Evolutionary conservation across 2,113 vertebrate genomes (phyloP), one percentile per base, ranked within the genome.

Genomic region (Micromys minutus): DNA sequence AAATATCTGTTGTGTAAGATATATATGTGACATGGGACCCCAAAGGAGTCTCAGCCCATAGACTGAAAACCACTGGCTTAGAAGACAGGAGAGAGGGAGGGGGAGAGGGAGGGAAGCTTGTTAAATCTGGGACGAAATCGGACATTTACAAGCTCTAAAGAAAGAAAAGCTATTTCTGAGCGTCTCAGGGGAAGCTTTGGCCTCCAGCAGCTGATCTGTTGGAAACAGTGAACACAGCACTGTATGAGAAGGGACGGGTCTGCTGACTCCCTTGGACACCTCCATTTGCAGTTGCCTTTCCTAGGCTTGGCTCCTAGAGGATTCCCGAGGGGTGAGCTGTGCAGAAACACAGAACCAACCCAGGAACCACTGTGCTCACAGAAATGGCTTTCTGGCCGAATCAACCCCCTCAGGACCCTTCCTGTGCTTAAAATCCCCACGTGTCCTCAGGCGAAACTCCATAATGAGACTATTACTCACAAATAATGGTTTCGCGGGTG

Each of bases 381-480:
- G 69, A 76, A 71, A 26, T 52, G 24, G 6, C 17, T 10, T 87
- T 92, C 72, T 94, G 47, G 22, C 55, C 24, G 47, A 94, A 69
- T 86, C 67, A 72, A 45, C 59, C 5, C 29, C 15, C 31, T 13
- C 8, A 74, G 55, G 59, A 89, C 19, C 36, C 69, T n/a, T 52
- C 16, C 50, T 47, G 34, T 17, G 61, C 87, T 93, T 93, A 31
- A 86, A 74, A 52, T 72, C 17, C 7, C 36, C 22, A 2, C 5
- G 26, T 85, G 26, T 65, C 96, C 69, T 77, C 34, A 71, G 89
- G 87, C 55, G 34, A 63, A 89, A 47, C 10, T 21, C 42, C 31
- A 72, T 61, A 83, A 55, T 65, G 74, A 91, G 63, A 34, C 50
- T 87, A 17, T 96, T 94, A 39, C 74, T 94, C 55, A 90, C 45